Base-by-base conservation (phyloP, 1,140 invertebrate genomes). In the Chrysomallon squamiferum region DNA sequence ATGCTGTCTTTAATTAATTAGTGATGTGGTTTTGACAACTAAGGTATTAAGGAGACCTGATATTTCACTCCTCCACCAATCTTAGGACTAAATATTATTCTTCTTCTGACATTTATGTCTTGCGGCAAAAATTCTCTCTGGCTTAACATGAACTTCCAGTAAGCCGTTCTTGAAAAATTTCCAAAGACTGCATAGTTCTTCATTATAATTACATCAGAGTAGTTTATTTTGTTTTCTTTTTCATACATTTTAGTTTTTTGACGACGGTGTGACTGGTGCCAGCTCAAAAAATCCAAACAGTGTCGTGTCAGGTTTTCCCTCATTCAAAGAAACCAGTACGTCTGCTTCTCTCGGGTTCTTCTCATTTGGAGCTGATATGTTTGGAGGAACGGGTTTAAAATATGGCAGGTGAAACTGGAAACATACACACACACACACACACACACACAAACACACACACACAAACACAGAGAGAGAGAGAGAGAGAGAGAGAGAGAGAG, bases 291-390 rank as follows among this genome's bases (percentile, higher is more conserved):
- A 47, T 22, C 45, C 45, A 5, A 35, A 64, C 35, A 38, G 13
- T 38, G 62, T 64, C 62, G 54, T 64, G 15, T 64, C 62, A 38
- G 62, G 62, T 5, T 64, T 64, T 25, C 62, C 62, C 1, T 64
- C 52, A 11, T 64, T 64, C 35, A 49, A 64, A 41, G 25, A 41
- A 6, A 49, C 62, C 25, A 18, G 1, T 0, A 15, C 15, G 5
- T 30, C 25, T 15, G 22, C 50, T 3, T 25, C 15, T 11, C 33
- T 64, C 18, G 32, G n/a, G 15, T 64, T 56, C 35, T 25, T 64
- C 0, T 38, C 30, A 15, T 57, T 27, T 52, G 47, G 54, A 11
- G 62, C 50, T 22, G 15, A 2, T 35, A 57, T 56, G 50, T 57
- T 56, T 43, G 62, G 62, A 2, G 13, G 41, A 20, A 38, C 15